Evolutionary conservation across 2,888 invertebrate species (phyloP).

Genomic region (Sminthurinus aureus): DNA sequence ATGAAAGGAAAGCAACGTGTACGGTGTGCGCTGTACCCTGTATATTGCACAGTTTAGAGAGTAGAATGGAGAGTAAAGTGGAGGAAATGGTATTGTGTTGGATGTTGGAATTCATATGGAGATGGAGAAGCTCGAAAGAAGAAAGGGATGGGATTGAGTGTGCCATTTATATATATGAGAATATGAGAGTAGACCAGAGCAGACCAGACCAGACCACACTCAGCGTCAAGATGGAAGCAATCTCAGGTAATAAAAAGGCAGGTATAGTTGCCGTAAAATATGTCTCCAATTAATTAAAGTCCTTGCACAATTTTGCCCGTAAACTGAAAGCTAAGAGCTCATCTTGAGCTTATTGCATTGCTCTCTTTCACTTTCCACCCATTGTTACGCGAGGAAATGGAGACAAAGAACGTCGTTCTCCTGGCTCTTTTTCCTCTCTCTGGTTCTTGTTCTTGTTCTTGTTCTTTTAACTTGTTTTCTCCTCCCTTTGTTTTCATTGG

Average conservation of each 20-base stretch:
- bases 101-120: too few species aligned
- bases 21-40: too few species aligned
- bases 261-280: slow-evolving; percentile 58
- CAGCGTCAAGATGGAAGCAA: slow-evolving; percentile 35
- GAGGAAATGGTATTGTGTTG: not conserved
- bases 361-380: slow-evolving; percentile 10
- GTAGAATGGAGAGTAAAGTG: too few species aligned
- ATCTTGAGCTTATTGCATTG: slow-evolving; percentile 49
- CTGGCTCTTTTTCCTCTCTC: slow-evolving; percentile 39
- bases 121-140: not conserved
- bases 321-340: slow-evolving; percentile 58
- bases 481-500: not conserved
- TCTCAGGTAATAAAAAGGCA: slow-evolving; percentile 53
- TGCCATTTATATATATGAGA: too few species aligned
- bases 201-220: not conserved
- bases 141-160: too few species aligned
- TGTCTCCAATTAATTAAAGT: slow-evolving; percentile 60
- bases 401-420: not conserved
- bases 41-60: too few species aligned
- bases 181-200: too few species aligned
- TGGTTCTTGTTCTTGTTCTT: slow-evolving; percentile 12
- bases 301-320: slow-evolving; percentile 57
- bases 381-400: too few species aligned
- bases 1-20: too few species aligned
- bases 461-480: not conserved